These are phyloP conservation scores for Protomyctophum bolini DNA, from an alignment of 2,113 vertebrate species.

Conservation along the genomic window DNA sequence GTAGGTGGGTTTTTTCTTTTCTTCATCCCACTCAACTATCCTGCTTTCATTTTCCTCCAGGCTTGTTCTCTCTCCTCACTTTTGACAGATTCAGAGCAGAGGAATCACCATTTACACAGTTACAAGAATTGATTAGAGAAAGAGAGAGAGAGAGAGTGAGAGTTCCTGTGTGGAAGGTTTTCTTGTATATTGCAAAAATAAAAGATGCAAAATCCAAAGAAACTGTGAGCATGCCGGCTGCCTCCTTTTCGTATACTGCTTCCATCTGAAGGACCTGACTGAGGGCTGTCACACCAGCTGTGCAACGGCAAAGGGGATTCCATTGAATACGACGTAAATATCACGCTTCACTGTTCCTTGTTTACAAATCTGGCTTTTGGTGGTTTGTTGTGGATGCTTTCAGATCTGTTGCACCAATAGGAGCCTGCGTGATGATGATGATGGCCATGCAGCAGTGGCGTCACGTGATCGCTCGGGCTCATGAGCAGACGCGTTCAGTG, in stretches of 20 bases:
- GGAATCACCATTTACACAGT: constrained; percentile 57
- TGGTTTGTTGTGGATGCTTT: constrained; percentile 16
- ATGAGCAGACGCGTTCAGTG: constrained; percentile 23
- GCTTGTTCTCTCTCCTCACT: constrained; percentile 59
- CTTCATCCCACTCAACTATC: background rate
- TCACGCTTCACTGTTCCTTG: too few species aligned
- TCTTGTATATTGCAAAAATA: too few species aligned
- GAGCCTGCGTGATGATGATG: constrained; percentile 23
- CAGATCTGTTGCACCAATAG: constrained; percentile 15
- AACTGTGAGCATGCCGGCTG: too few species aligned
- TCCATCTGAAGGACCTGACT: too few species aligned
- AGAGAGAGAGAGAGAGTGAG: constrained; percentile 7
- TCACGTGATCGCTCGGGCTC: constrained; percentile 1
- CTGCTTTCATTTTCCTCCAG: constrained; percentile 48
- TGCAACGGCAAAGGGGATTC: too few species aligned
- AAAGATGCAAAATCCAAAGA: too few species aligned
- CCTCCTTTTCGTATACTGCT: too few species aligned
- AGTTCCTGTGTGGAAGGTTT: too few species aligned
- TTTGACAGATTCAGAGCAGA: constrained; percentile 59
- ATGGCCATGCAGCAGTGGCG: background rate
- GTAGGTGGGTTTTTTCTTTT: constrained; percentile 37
- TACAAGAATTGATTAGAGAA: constrained; percentile 76
- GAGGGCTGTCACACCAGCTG: too few species aligned
- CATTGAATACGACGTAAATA: too few species aligned
- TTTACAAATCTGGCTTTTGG: too few species aligned